Base-by-base conservation (phyloP, 2,888 invertebrate species). In the Acanthosepion esculentum region DNA sequence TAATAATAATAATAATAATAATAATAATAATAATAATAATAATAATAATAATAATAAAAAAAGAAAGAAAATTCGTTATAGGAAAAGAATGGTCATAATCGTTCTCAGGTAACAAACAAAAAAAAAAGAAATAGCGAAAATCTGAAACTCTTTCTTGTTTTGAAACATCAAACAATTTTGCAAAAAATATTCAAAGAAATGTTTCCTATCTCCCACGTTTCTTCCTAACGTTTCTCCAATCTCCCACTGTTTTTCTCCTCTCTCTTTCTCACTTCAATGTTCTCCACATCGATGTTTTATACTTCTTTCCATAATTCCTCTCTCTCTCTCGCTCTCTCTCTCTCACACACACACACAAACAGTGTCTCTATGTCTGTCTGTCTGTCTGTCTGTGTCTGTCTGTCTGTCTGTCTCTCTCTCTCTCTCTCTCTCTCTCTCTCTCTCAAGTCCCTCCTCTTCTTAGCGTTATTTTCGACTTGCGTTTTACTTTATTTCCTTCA, bases 161-260 rank as follows among this genome's bases (percentile, higher is more conserved):
- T n/a, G 78, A 78, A 78, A 78, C 78, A 78, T 78, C 78, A 78
- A 78, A 78, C 78, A 78, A 78, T n/a, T 78, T 78, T 33, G n/a
- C 15, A 78, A 78, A 78, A 78, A 15, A 78, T n/a, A n/a, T 78
- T 33, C 78, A n/a, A 78, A 78, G 78, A 78, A n/a, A 78, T 78
- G 78, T 78, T 33, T 78, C 15, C n/a, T 18, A 15, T 15, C n/a
- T 78, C 78, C 18, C 78, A n/a, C 15, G n/a, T 78, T 78, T 12
- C n/a, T n/a, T 15, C 6, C n/a, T 4, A 12, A 10, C 5, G 15
- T 33, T 33, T 10, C n/a, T 78, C 1, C 4, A 6, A 7, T 3
- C n/a, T 12, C 78, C 20, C 20, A 18, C 20, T 29, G 6, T 7
- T 29, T 29, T 6, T 29, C 26, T 64, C 64, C 12, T 29, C 64